These are phyloP conservation scores for Nothoprocta pentlandii DNA, from an alignment of 2,113 vertebrate species.

Conservation along the genomic window DNA sequence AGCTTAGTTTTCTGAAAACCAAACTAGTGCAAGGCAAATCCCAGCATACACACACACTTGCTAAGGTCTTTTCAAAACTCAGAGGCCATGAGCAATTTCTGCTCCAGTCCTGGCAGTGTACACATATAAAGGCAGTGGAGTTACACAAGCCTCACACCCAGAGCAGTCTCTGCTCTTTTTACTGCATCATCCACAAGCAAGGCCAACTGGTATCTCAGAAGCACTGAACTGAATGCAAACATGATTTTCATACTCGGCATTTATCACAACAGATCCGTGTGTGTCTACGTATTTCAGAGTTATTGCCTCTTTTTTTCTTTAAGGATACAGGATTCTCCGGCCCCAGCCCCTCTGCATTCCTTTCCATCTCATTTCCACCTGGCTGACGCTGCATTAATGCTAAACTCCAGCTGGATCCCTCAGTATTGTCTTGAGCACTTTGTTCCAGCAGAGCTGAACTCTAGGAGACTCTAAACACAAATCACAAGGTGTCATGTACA, in stretches of 20 bases:
- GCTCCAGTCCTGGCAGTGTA: background rate
- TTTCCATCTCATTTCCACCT: constrained; percentile 74
- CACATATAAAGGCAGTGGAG: background rate
- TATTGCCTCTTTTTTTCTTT: constrained; percentile 6
- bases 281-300: background rate
- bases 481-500: constrained; percentile 42
- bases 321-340: constrained; percentile 31
- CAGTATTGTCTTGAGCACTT: constrained; percentile 80
- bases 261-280: background rate
- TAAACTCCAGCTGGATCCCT: constrained; percentile 73
- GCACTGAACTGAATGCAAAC: background rate
- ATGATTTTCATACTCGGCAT: background rate
- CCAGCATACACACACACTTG: background rate
- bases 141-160: background rate
- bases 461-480: constrained; percentile 64
- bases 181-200: background rate
- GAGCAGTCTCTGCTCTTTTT: constrained; percentile 13
- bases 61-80: background rate
- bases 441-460: constrained; percentile 82
- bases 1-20: background rate
- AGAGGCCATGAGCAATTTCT: background rate
- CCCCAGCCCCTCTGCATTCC: constrained; percentile 39
- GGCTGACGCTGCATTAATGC: constrained; percentile 68
- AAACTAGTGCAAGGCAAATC: background rate
- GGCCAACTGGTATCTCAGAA: constrained; percentile 32